A percentile compares a stretch with the other conserved stretches of the same genome.
phyloP scores from a whole-genome alignment of 2,888 invertebrate species.

The Ophioninae sp. region DNA sequence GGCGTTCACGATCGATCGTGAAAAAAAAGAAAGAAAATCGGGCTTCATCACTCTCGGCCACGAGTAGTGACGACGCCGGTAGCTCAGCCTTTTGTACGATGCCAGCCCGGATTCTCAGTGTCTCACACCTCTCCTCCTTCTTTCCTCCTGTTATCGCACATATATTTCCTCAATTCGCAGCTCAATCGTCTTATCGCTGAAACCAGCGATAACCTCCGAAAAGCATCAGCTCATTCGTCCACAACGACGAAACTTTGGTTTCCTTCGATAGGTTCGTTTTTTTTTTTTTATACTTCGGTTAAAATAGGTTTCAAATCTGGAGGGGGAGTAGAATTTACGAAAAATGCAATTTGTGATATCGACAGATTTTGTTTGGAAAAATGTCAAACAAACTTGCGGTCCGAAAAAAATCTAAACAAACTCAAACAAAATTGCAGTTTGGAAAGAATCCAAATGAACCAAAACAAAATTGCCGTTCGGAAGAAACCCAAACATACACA shows the following conservation, averaged over 20 bases:
- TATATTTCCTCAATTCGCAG: conserved; percentile 38
- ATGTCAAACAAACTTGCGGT: no score
- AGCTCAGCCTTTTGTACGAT: conserved; percentile 41
- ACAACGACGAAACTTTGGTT: background rate
- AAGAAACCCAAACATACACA: no score
- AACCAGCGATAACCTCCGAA: conserved; percentile 6
- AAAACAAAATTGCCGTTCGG: no score
- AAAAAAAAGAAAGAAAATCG: conserved; percentile 47
- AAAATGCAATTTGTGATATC: background rate
- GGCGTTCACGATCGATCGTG: conserved; percentile 58
- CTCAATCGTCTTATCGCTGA: conserved; percentile 6
- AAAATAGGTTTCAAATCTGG: background rate
- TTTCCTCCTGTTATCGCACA: conserved; percentile 39
- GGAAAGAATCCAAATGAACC: no score
- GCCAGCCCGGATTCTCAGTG: conserved; percentile 28
- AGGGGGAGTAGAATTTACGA: background rate
- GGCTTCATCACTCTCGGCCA: conserved; percentile 54
- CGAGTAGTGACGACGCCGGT: conserved; percentile 17
- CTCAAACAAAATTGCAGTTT: no score
- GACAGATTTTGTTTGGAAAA: background rate
- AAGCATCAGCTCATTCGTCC: background rate
- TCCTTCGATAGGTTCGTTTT: background rate
- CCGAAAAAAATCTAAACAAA: no score
- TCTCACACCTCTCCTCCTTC: conserved; percentile 38
- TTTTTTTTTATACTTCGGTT: background rate